Evolutionary conservation across 2,113 vertebrate genomes (phyloP), one percentile per base, ranked within the genome.

Genomic region (Pedionomus torquatus): DNA sequence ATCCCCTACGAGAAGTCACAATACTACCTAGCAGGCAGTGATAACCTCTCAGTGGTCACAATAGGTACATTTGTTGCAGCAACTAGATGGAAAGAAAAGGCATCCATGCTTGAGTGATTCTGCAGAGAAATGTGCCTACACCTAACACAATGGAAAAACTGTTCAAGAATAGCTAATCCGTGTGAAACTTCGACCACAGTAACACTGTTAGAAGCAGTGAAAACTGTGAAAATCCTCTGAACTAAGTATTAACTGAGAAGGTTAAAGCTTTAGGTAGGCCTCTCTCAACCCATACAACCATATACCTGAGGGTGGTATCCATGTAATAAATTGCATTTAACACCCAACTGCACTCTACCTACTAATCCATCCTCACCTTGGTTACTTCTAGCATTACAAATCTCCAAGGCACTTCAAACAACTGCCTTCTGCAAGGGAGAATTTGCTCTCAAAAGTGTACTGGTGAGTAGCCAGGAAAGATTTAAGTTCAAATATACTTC

Each of bases 311-410:
- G 76, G 48, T 86, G 31, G 84, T 82, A 96, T 93, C 64, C 61
- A 49, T 75, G 87, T 65, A 81, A 91, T 83, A 97, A 96, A 97
- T 78, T 83, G 63, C 78, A 93, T 92, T 95, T 96, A 92, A 78
- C 89, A 78, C 13, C 2, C 76, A 95, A 89, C 83, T 95, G 60
- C 93, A 82, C 83, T 94, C 86, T 68, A 72, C 60, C 81, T 71
- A 55, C 43, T 80, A 97, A 97, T 92, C 78, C 77, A 76, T 94
- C 84, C 83, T 94, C 87, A 82, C 60, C 78, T 65, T 86, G 39
- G 63, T 71, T 94, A 85, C 80, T 78, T 89, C 83, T 72, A 69
- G 46, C 75, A 75, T 61, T 72, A 93, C 70, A 89, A 70, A 92
- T 74, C 81, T 94, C 48, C 5, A 5, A 83, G 44, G 24, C 79